Evolutionary conservation across 2,797 vertebrate genomes (phyloP), one percentile per base, ranked within the genome.

Genomic region (Chiroxiphia lanceolata): DNA sequence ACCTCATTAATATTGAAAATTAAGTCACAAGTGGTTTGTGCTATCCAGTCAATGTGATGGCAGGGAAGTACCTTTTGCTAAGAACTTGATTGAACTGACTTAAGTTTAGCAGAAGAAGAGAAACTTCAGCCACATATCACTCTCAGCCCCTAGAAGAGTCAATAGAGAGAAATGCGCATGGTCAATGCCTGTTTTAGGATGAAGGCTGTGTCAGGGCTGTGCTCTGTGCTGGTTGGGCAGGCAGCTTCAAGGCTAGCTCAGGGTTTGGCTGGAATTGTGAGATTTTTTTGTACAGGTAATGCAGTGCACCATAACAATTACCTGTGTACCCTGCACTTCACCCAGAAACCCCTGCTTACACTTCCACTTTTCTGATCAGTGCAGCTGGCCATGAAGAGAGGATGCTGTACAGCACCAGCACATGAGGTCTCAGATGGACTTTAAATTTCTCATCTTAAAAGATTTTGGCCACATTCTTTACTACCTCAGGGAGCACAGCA

Each of bases 271-370:
- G 54, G 45, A 94, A 83, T 59, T 3, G 14, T 16, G 48, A 92
- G 60, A 88, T 92, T 94, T 61, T 69, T 72, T 50, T 78, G 56
- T 27, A 63, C 42, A 85, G 47, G 33, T 22, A 72, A 48, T 29
- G 71, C 7, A 34, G 34, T 47, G 36, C 54, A 65, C 29, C 12
- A 0, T 40, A 79, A 90, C 53, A 53, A n/a, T 10, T 34, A 51
- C 78, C 53, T 78, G 53, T 65, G 87, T 15, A 26, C 20, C 4
- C 38, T 51, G 42, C 56, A 65, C 16, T 50, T 80, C 60, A 51
- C 23, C 15, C 90, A 90, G 91, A 97, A 96, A 89, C 18, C 31
- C 11, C 51, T 3, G 64, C 40, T 90, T 74, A 90, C 64, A 38
- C 25, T 57, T 83, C 51, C 75, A 81, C 68, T 77, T 50, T 63